These are phyloP conservation scores for Lottia scabra DNA, from an alignment of 2,888 invertebrate species.

Conservation along the genomic window DNA sequence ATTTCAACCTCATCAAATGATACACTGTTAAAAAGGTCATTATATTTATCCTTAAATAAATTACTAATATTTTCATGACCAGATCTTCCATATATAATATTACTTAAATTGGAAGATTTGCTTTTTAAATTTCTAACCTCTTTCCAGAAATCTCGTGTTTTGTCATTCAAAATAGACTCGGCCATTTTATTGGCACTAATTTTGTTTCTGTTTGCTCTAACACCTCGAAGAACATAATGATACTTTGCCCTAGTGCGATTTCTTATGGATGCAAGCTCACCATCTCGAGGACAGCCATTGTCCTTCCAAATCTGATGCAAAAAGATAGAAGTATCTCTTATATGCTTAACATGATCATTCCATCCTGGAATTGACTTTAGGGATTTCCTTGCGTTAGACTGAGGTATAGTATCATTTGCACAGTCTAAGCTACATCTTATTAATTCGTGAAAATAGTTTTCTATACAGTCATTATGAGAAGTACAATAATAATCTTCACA, in stretches of 20 bases:
- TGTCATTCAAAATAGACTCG: not conserved
- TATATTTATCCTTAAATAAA: no score
- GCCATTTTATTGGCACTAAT: not conserved
- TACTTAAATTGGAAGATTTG: no score
- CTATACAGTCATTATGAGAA: not conserved
- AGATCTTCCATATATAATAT: no score
- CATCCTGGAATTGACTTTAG: not conserved
- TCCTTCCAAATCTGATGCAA: constrained; percentile 1
- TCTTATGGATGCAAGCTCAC: not conserved
- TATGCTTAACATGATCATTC: not conserved
- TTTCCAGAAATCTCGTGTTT: not conserved
- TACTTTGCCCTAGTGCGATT: constrained; percentile 1
- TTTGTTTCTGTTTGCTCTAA: not conserved
- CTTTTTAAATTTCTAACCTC: not conserved
- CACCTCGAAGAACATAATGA: not conserved
- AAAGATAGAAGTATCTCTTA: not conserved
- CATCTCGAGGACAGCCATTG: not conserved
- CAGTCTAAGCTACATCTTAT: not conserved
- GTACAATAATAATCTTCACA: not conserved
- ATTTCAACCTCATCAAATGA: not conserved
- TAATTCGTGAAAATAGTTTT: not conserved
- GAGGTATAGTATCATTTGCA: not conserved
- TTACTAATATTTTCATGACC: no score
- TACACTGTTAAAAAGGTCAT: no score
- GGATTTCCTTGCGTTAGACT: not conserved